These are phyloP conservation scores for Bucco capensis DNA, from an alignment of 2,113 vertebrate genomes.

Conservation along the genomic window DNA sequence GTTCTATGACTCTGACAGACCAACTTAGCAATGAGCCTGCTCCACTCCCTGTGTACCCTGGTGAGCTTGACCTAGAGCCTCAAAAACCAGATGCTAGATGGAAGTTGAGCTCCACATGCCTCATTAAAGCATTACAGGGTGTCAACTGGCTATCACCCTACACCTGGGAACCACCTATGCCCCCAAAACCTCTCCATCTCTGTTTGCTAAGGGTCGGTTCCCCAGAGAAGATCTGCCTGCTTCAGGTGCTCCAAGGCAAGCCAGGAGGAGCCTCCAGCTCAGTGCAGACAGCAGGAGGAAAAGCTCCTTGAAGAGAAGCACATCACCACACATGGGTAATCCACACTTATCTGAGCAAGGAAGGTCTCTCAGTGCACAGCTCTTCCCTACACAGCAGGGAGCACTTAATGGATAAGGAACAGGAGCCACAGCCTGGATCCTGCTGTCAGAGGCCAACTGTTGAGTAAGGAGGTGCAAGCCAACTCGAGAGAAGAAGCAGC, in stretches of 20 bases:
- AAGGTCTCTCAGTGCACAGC: not conserved
- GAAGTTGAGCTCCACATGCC: not conserved
- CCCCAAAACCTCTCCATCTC: not conserved
- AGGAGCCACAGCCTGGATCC: not conserved
- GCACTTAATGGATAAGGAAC: not conserved
- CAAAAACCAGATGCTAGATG: not conserved
- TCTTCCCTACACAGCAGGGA: not conserved
- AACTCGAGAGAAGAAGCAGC: not conserved
- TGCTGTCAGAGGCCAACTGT: not conserved
- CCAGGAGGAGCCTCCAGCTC: not conserved
- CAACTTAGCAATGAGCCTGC: not conserved
- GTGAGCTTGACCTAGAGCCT: not conserved
- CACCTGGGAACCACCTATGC: not conserved
- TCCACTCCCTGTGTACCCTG: not conserved
- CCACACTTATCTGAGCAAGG: not conserved
- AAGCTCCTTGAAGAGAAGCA: not conserved
- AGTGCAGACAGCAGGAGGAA: not conserved
- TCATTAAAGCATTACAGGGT: not conserved
- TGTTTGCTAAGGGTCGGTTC: not conserved
- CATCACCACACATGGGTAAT: rapidly evolving
- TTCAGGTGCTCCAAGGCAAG: not conserved
- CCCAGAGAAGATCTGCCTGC: not conserved
- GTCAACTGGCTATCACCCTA: not conserved
- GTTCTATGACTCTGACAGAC: not conserved
- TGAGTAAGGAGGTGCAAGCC: not conserved